Base-by-base conservation (phyloP, 2,113 vertebrate species). In the Murina feae region DNA sequence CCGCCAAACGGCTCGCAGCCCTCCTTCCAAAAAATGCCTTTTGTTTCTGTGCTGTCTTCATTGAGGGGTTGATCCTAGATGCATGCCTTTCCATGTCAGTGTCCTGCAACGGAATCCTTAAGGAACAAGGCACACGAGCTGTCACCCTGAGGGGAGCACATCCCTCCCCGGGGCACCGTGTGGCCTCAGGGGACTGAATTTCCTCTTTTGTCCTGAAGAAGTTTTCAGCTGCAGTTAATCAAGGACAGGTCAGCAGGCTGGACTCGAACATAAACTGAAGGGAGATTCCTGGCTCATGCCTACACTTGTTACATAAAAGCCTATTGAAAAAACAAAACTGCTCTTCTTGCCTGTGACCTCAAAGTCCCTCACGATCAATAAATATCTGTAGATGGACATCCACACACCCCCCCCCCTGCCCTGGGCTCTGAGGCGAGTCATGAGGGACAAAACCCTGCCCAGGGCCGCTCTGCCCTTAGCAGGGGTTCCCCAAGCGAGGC, bases 401-500 rank as follows among this genome's bases (percentile, higher is more conserved):
- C 8, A n/a, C 6, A 16, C 0, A 35, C 2, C 12, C 0, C 44
- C 2, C 12, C n/a, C 8, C 37, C 11, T 25, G 3, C 28, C 12
- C 44, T 9, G 32, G 25, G 5, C 30, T 25, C 32, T 1, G 18
- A 10, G 20, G 18, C 20, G 16, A 25, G 25, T 39, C 30, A 16
- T 55, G 76, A 78, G 20, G 10, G 47, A 76, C 51, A 55, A 21
- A 30, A 37, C 8, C 9, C 39, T 20, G 39, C 32, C 49, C 6
- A 39, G 28, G 21, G 17, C 55, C 21, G 39, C 25, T 66, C n/a
- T 35, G n/a, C 30, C 42, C 4, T 44, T 6, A 21, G 68, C 42
- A 16, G 1, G 51, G 42, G 21, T 16, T 37, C 35, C 35, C 10
- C 68, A 5, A 21, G 16, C 0, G 4, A 11, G 17, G 66, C 13